These are phyloP conservation scores for Steinernema feltiae DNA, from an alignment of 1,140 invertebrate genomes.

Conservation along the genomic window DNA sequence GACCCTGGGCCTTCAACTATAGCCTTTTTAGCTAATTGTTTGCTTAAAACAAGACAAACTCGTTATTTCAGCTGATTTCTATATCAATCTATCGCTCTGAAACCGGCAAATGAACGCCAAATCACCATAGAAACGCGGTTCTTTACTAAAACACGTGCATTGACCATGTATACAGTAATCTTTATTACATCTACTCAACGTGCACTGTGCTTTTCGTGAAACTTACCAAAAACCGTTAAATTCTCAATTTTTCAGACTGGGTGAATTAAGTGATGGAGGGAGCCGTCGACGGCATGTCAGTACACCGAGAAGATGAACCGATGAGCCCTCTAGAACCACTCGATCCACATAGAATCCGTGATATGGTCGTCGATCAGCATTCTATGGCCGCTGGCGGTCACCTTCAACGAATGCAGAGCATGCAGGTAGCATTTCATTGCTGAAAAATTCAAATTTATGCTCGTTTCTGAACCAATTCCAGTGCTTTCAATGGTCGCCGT, in stretches of 20 bases:
- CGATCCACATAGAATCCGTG: conserved; percentile 41
- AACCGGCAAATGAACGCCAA: no score
- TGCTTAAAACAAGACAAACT: no score
- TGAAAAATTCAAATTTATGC: not conserved
- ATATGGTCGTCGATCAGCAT: conserved; percentile 47
- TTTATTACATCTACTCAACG: no score
- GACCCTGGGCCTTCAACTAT: no score
- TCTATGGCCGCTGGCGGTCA: conserved; percentile 1
- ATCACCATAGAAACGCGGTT: no score
- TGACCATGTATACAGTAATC: no score
- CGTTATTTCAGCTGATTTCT: no score
- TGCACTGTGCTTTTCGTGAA: no score
- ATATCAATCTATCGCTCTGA: no score
- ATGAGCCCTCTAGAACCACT: conserved; percentile 41
- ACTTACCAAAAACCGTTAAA: not conserved
- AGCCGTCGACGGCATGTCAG: conserved; percentile 12
- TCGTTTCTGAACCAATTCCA: no score
- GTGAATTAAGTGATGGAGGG: conserved; percentile 6
- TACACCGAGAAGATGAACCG: conserved; percentile 20
- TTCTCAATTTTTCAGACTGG: not conserved
- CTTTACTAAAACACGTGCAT: no score
- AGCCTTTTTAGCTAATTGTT: no score
- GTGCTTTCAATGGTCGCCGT: not conserved
- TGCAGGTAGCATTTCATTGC: not conserved
- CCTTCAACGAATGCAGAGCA: conserved; percentile 8